Evolutionary conservation across 2,888 invertebrate genomes (phyloP).

Genomic region (Iselma pallidipennis): DNA sequence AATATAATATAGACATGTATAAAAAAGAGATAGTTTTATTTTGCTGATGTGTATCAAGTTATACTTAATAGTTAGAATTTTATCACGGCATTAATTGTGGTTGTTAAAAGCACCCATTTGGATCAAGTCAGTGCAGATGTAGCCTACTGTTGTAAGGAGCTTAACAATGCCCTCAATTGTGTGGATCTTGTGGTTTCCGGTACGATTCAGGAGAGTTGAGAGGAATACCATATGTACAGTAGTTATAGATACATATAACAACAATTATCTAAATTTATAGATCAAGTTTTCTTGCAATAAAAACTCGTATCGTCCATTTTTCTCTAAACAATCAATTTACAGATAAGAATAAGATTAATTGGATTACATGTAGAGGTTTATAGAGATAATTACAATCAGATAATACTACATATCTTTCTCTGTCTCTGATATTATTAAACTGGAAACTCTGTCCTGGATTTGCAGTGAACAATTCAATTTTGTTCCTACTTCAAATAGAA

Average conservation of each 20-base stretch:
- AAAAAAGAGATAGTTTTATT: too few species aligned
- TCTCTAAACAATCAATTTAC: too few species aligned
- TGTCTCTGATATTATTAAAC: background rate
- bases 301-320: too few species aligned
- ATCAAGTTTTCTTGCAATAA: too few species aligned
- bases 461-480: background rate
- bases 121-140: constrained; percentile 36
- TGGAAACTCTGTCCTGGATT: background rate
- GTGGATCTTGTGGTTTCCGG: constrained; percentile 47
- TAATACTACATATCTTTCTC: too few species aligned
- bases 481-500: background rate
- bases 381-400: background rate
- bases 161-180: constrained; percentile 48
- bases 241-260: background rate
- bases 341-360: too few species aligned
- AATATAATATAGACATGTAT: background rate
- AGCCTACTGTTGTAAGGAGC: constrained; percentile 45
- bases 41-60: too few species aligned
- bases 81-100: background rate
- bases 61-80: background rate
- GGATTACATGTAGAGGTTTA: background rate
- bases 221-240: constrained; percentile 23
- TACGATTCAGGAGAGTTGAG: constrained; percentile 26
- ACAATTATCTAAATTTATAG: background rate
- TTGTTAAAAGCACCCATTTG: constrained; percentile 11